Evolutionary conservation across 2,888 invertebrate species (phyloP), one percentile per base, ranked within the genome.

Genomic region (Melanostoma mellinum): DNA sequence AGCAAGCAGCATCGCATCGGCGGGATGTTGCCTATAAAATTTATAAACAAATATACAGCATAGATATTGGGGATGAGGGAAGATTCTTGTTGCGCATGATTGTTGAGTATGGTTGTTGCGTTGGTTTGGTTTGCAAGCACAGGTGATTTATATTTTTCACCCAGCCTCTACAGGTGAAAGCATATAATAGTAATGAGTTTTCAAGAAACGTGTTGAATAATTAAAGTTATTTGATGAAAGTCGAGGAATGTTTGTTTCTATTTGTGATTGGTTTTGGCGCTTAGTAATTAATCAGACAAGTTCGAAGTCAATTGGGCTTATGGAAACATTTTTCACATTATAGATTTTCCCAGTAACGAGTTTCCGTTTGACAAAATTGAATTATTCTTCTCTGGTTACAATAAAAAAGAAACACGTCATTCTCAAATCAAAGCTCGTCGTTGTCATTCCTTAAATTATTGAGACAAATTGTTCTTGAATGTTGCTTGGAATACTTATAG

Each of bases 21-120:
- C 40, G 61, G 55, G 61, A 77, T 82, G 82, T 82, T 82, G 77
- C 77, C 81, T 58, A 82, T 82, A 82, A 82, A 82, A 61, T 58
- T n/a, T 76, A 60, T 76, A 67, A 76, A 81, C 80, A 81, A 55
- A 61, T 82, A 10, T 61, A 61, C 48, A 30, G 20, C 46, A 61
- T 9, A 61, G 60, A 61, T 67, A 67, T 67, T 71, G 2, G 6
- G 48, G 10, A 61, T 35, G 55, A 33, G 58, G 44, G 36, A 53
- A 73, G 36, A 36, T 61, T 61, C 33, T 50, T 74, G 68, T 52
- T 73, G 82, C 82, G 82, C 82, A 82, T 82, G 82, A 63, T 61
- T 61, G 50, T 0, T 30, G 42, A 38, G n/a, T 68, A 32, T 36
- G 46, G 33, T 60, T 46, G 35, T 9, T 33, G 46, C 6, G 42